phyloP scores from a whole-genome alignment of 2,888 invertebrate species.

The Lithophane semibrunnea region DNA sequence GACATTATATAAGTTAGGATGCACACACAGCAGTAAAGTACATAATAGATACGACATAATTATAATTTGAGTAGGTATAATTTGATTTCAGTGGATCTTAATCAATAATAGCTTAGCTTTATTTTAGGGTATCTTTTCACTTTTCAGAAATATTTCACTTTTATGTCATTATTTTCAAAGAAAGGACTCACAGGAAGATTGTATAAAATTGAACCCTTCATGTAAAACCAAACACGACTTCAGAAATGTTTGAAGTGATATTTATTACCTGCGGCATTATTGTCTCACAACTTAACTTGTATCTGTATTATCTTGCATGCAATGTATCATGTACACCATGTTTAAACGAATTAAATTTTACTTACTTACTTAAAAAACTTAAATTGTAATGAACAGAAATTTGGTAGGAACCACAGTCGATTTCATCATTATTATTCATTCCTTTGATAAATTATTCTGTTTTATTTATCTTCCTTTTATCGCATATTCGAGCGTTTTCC shows the following conservation, averaged over 20 bases:
- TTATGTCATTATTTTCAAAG: background rate
- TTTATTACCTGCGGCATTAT: background rate
- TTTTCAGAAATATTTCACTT: background rate
- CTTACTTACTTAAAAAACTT: too few relatives aligned
- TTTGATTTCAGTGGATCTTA: background rate
- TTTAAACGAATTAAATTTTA: too few relatives aligned
- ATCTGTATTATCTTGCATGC: too few relatives aligned
- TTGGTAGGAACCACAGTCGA: constrained; percentile 14
- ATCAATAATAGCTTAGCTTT: background rate
- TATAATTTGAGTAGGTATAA: too few relatives aligned
- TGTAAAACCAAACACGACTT: background rate
- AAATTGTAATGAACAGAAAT: background rate
- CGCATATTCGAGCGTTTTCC: constrained; percentile 44
- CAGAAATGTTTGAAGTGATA: background rate
- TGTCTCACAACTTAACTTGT: background rate
- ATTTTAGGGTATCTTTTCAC: background rate
- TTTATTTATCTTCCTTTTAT: constrained; percentile 52
- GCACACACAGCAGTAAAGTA: too few relatives aligned
- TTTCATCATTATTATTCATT: constrained; percentile 41
- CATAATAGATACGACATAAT: too few relatives aligned
- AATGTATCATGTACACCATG: too few relatives aligned
- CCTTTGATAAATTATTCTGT: constrained; percentile 47
- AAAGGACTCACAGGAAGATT: background rate
- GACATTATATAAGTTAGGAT: too few relatives aligned
- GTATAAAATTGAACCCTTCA: background rate